phyloP scores from a whole-genome alignment of 2,797 vertebrate species.

The Pseudochirops cupreus region DNA sequence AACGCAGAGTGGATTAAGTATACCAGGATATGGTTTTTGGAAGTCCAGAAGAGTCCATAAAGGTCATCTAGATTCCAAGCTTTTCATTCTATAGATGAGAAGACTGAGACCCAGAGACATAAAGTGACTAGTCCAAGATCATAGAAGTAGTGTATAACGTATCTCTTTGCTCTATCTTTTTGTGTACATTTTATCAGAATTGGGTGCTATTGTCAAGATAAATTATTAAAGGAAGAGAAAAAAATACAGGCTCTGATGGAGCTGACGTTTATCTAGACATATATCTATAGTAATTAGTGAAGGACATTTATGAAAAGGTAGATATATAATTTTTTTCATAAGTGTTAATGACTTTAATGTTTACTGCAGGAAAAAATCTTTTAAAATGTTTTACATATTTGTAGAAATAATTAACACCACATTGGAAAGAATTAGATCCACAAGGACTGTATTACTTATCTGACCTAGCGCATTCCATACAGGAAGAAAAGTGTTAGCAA shows the following conservation, averaged over 20 bases:
- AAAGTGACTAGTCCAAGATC: neutral
- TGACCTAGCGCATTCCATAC: slow-evolving; percentile 65
- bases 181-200: slow-evolving; percentile 57
- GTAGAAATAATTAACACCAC: slow-evolving; percentile 68
- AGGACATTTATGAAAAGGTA: slow-evolving; percentile 68
- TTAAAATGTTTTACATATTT: slow-evolving; percentile 63
- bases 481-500: slow-evolving; percentile 63
- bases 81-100: neutral
- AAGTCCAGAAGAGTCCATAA: neutral
- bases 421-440: slow-evolving; percentile 56
- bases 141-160: neutral
- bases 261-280: slow-evolving; percentile 69
- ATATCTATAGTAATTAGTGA: slow-evolving; percentile 72
- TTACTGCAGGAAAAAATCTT: slow-evolving; percentile 62
- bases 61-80: neutral
- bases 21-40: neutral
- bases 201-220: slow-evolving; percentile 53
- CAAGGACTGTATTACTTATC: slow-evolving; percentile 58
- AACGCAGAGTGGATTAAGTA: neutral
- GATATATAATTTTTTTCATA: slow-evolving; percentile 53
- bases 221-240: slow-evolving; percentile 57
- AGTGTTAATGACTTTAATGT: slow-evolving; percentile 73
- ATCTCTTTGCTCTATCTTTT: slow-evolving; percentile 53
- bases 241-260: slow-evolving; percentile 34
- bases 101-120: neutral